Conservation (phyloP, 2,113 vertebrate genomes). For the Pseudorhombus dupliciocellatus region DNA sequence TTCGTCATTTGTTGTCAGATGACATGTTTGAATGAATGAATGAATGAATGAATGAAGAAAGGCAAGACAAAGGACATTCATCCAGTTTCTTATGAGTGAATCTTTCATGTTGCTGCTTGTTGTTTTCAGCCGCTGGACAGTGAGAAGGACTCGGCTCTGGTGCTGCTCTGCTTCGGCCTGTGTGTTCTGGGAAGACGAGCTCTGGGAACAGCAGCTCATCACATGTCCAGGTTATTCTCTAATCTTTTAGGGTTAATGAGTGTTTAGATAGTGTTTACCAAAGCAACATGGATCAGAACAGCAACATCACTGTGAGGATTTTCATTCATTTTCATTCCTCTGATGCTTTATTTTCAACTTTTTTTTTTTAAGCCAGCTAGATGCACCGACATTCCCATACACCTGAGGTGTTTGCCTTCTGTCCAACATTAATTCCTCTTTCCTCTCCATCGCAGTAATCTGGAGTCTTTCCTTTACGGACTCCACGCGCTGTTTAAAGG, state of each 20-base stretch:
- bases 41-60: not conserved
- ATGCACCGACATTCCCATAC: not conserved
- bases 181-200: conserved; percentile 97
- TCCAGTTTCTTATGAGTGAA: not conserved
- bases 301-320: no score
- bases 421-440: not conserved
- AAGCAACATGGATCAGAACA: not conserved
- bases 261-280: not conserved
- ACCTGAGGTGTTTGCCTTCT: not conserved
- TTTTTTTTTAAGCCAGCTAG: no score
- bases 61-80: no score
- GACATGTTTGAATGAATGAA: conserved; percentile 1
- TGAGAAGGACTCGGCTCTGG: conserved; percentile 92
- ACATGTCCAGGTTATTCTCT: conserved; percentile 94
- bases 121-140: conserved; percentile 87
- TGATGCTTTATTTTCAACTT: no score
- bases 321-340: no score
- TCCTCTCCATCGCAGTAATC: conserved; percentile 84
- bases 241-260: not conserved
- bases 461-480: conserved; percentile 98
- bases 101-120: not conserved
- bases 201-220: conserved; percentile 95
- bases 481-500: conserved; percentile 98
- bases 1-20: not conserved
- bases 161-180: conserved; percentile 94